Evolutionary conservation across 2,888 invertebrate species (phyloP), one percentile per base, ranked within the genome.

Genomic region (Ametastegia equiseti): DNA sequence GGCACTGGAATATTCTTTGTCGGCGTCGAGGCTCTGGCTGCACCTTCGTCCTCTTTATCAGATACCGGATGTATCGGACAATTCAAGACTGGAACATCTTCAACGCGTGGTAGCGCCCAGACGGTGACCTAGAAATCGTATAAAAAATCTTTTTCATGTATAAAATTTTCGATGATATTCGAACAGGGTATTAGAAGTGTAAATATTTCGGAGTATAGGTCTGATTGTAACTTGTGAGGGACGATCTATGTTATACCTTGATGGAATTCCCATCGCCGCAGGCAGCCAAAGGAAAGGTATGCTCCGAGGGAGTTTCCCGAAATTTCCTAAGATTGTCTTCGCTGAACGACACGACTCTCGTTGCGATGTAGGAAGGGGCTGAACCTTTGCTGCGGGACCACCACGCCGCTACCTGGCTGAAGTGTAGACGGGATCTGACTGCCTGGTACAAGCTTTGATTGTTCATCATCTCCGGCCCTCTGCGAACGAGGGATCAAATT

Each of bases 341-440:
- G 84, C 85, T 88, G 84, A 86, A 84, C 9, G 88, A 85, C 2
- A 90, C 90, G 57, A 91, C 87, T 67, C 89, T 85, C 7, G 89
- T 90, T 89, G 93, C 92, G 88, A 90, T 92, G 91, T 91, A 93
- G 90, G 85, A 91, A 86, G 88, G 93, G 87, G 86, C 92, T 85
- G 86, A 73, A 42, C 88, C 92, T 85, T 88, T 90, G 85, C 90
- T 92, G 78, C 89, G 88, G 57, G 95, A 94, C 87, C 96, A 94
- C 98, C 98, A 99, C 80, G 98, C 98, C 77, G 98, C 97, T 85
- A 99, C 95, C 93, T 99, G 98, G 5, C 98, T 99, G 93, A 99
- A 99, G 93, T 98, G 98, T 82, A 99, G 94, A 92, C 98, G 98
- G 6, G 98, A 98, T 84, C 98, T 95, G 71, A 99, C 96, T 75